These are phyloP conservation scores for Caracal caracal DNA, from an alignment of 2,113 vertebrate species.

Conservation along the genomic window DNA sequence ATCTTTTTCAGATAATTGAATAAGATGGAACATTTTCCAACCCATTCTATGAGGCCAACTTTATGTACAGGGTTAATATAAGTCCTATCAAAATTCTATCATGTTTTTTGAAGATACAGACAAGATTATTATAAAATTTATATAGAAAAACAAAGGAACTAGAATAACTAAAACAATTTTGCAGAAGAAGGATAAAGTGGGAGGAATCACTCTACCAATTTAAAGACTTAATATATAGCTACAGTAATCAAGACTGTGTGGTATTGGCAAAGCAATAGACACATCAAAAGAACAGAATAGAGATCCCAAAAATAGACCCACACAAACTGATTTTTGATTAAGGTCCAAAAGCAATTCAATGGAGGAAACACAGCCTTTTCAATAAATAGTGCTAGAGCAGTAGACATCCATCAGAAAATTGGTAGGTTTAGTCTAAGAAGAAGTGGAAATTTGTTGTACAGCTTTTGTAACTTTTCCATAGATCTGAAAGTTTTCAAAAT, in stretches of 20 bases:
- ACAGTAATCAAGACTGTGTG: conserved; percentile 39
- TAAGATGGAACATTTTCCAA: background rate
- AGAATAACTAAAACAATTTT: conserved; percentile 39
- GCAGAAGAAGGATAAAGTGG: conserved; percentile 4
- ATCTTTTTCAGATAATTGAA: conserved; percentile 1
- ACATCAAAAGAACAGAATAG: conserved; percentile 40
- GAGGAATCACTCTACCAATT: conserved; percentile 34
- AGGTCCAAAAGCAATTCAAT: conserved; percentile 50
- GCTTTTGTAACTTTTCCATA: conserved; percentile 1
- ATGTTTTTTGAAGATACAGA: conserved; percentile 23
- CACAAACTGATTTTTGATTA: conserved; percentile 54
- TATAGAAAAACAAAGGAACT: conserved; percentile 22
- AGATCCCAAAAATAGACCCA: conserved; percentile 58
- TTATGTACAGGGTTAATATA: conserved; percentile 13
- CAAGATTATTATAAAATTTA: conserved; percentile 47
- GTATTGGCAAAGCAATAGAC: conserved; percentile 47
- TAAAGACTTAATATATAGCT: conserved; percentile 48
- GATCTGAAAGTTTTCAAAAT: conserved; percentile 54
- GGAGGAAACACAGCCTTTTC: conserved; percentile 43
- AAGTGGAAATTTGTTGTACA: background rate
- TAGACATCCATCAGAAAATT: conserved; percentile 19
- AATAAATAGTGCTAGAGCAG: background rate
- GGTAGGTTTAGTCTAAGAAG: conserved; percentile 44
- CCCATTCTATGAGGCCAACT: background rate
- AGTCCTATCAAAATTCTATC: background rate